These are phyloP conservation scores for Myrmecophaga tridactyla DNA, from an alignment of 2,113 vertebrate species.

Conservation along the genomic window DNA sequence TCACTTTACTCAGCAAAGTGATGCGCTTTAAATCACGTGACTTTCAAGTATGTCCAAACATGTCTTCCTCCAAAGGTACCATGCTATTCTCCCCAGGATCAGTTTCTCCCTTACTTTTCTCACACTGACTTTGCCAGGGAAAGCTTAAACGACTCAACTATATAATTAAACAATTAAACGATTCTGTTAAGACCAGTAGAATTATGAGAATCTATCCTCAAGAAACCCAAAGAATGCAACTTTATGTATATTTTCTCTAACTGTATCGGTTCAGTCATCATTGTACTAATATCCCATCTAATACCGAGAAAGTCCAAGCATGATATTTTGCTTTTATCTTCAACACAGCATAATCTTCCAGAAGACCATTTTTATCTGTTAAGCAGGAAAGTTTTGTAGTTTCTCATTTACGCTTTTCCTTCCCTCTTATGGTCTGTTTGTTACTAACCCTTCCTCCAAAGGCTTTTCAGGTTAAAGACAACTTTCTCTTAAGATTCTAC, in stretches of 20 bases:
- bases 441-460: not conserved
- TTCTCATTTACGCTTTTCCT: not conserved
- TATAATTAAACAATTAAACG: not conserved
- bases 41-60: not conserved
- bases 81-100: not conserved
- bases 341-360: accelerated
- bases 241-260: not conserved
- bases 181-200: not conserved
- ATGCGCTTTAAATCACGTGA: too few relatives aligned
- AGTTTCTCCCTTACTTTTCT: not conserved
- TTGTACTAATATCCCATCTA: not conserved
- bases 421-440: not conserved
- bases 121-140: not conserved
- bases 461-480: not conserved
- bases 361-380: not conserved
- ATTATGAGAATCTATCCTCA: not conserved
- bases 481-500: constrained; percentile 30
- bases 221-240: not conserved
- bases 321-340: not conserved
- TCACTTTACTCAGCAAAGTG: too few relatives aligned
- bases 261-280: not conserved
- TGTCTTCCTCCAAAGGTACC: not conserved
- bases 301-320: not conserved
- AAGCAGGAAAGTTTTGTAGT: not conserved
- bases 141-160: not conserved